Evolutionary conservation across 2,113 vertebrate genomes (phyloP).

Genomic region (Lycaon pictus): DNA sequence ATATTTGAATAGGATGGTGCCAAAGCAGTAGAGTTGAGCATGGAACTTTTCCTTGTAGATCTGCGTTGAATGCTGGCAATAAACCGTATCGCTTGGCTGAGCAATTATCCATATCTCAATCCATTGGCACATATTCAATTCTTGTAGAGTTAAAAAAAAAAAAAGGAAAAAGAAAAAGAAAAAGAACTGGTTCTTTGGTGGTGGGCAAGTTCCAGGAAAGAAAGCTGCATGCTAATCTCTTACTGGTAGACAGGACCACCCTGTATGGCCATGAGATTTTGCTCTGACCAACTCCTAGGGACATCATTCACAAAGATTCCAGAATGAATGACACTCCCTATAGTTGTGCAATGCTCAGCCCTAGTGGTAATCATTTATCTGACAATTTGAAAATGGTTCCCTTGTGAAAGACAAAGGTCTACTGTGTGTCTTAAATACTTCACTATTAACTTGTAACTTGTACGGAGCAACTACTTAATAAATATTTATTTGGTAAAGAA

Average conservation of each 20-base stretch:
- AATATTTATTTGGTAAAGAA: conserved; percentile 12
- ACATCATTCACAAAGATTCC: neutral
- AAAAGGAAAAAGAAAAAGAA: neutral
- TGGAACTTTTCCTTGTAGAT: neutral
- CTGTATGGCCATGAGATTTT: neutral
- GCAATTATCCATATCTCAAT: neutral
- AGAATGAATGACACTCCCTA: neutral
- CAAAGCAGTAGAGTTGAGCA: neutral
- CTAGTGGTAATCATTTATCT: conserved; percentile 58
- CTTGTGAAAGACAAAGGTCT: conserved; percentile 61
- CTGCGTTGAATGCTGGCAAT: neutral
- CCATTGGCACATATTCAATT: neutral
- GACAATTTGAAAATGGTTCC: conserved; percentile 66
- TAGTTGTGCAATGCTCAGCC: neutral
- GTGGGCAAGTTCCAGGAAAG: neutral
- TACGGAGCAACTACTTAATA: neutral
- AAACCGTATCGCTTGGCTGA: neutral
- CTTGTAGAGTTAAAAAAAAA: neutral
- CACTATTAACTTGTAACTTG: conserved; percentile 11
- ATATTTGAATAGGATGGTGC: neutral
- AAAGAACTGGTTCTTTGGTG: neutral
- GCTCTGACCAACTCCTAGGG: neutral
- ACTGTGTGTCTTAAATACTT: neutral
- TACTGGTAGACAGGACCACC: neutral
- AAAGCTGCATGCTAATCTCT: neutral